These are phyloP conservation scores for Hofmannophila pseudospretella DNA, from an alignment of 2,888 invertebrate genomes.

Conservation along the genomic window DNA sequence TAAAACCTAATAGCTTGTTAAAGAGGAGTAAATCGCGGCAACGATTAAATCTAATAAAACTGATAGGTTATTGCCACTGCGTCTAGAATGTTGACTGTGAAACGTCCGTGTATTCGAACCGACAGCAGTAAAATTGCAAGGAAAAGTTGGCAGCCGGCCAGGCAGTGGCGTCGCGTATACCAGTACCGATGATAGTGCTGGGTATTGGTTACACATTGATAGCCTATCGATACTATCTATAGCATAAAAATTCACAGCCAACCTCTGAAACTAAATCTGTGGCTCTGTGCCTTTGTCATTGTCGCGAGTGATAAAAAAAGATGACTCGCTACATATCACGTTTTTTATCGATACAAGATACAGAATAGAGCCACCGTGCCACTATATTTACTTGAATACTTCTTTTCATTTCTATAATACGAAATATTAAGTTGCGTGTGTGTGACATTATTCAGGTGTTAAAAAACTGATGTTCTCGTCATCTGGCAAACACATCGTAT, in stretches of 20 bases:
- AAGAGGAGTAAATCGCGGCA: constrained; percentile 33
- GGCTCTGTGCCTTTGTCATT: too few relatives aligned
- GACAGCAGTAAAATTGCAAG: constrained; percentile 56
- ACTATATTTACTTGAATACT: too few relatives aligned
- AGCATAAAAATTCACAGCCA: background rate
- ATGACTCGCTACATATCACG: too few relatives aligned
- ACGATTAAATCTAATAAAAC: constrained; percentile 40
- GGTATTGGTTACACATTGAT: background rate
- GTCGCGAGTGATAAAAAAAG: too few relatives aligned
- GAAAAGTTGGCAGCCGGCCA: constrained; percentile 63
- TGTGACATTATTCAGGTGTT: too few relatives aligned
- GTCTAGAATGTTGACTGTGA: constrained; percentile 54
- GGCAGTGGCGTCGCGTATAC: constrained; percentile 14
- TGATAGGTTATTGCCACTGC: constrained; percentile 63
- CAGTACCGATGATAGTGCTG: background rate
- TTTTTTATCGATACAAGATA: too few relatives aligned
- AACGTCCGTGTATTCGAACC: constrained; percentile 50
- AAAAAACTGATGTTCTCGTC: too few relatives aligned
- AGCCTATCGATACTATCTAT: background rate
- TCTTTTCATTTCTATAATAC: too few relatives aligned
- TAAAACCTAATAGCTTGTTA: constrained; percentile 18
- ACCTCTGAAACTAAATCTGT: too few relatives aligned
- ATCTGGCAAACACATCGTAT: too few relatives aligned
- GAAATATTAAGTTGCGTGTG: too few relatives aligned
- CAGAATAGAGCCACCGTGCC: too few relatives aligned